These are phyloP conservation scores for Rhinella marina DNA, from an alignment of 2,797 vertebrate genomes.

Conservation along the genomic window DNA sequence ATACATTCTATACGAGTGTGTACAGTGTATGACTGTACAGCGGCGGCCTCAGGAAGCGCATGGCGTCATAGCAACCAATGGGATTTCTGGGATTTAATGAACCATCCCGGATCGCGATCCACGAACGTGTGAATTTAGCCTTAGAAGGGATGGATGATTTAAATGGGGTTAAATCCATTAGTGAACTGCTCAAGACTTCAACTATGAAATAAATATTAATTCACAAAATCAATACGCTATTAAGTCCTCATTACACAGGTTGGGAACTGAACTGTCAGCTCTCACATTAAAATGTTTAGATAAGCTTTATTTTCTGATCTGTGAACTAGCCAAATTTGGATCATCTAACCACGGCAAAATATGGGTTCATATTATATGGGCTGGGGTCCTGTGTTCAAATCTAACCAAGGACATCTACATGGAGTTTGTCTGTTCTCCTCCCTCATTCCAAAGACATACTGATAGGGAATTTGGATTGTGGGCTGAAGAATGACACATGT, in stretches of 20 bases:
- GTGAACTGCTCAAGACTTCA: constrained; percentile 2
- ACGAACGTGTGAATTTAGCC: no score
- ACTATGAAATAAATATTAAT: constrained; percentile 31
- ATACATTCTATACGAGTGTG: no score
- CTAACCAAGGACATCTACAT: no score
- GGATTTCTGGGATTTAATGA: no score
- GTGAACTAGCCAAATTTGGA: not conserved
- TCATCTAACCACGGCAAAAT: not conserved
- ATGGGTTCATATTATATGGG: not conserved
- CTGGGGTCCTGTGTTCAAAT: no score
- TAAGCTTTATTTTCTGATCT: constrained; percentile 11
- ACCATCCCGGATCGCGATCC: no score
- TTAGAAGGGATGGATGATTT: not conserved
- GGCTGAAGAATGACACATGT: not conserved
- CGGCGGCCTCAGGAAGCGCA: no score
- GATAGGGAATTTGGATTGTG: no score
- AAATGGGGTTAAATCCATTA: constrained; percentile 22
- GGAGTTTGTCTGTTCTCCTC: no score
- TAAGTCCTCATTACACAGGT: not conserved
- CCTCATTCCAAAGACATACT: no score
- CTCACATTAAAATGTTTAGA: not conserved
- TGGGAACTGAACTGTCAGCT: constrained; percentile 20
- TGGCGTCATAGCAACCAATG: no score
- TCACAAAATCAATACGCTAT: constrained; percentile 51
- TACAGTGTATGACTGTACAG: no score